Evolutionary conservation across 2,888 invertebrate genomes (phyloP).

Genomic region (Sycophila texana): DNA sequence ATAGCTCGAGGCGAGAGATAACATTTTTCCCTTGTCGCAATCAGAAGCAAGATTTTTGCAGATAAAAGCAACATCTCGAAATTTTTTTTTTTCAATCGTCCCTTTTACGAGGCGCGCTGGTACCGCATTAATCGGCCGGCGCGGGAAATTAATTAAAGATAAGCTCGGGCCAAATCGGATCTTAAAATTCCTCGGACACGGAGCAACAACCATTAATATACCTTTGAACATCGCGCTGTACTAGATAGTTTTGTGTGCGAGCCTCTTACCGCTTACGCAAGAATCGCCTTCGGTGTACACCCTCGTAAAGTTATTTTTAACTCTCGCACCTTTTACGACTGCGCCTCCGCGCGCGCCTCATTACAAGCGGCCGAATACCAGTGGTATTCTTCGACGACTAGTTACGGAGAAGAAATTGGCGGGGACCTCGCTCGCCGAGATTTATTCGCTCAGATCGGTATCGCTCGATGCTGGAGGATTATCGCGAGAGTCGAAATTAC

Average conservation of each 20-base stretch:
- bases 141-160: constrained; percentile 42
- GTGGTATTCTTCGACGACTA: background rate
- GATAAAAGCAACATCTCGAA: no score
- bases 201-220: constrained; percentile 35
- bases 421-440: constrained; percentile 11
- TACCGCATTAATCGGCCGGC: constrained; percentile 14
- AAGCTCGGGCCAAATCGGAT: constrained; percentile 1
- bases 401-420: background rate
- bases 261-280: background rate
- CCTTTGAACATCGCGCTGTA: constrained; percentile 17
- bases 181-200: constrained; percentile 19
- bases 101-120: background rate
- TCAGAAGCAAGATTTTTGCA: no score
- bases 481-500: background rate
- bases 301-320: constrained; percentile 35
- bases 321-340: constrained; percentile 8
- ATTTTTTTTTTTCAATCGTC: no score
- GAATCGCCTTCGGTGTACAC: background rate
- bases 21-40: no score
- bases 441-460: constrained; percentile 30
- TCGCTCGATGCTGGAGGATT: constrained; percentile 18
- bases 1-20: no score
- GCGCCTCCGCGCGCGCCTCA: constrained; percentile 6
- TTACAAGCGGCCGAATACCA: constrained; percentile 7
- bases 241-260: constrained; percentile 11